Evolutionary conservation across 1,140 invertebrate species (phyloP).

Genomic region (Littorina saxatilis): DNA sequence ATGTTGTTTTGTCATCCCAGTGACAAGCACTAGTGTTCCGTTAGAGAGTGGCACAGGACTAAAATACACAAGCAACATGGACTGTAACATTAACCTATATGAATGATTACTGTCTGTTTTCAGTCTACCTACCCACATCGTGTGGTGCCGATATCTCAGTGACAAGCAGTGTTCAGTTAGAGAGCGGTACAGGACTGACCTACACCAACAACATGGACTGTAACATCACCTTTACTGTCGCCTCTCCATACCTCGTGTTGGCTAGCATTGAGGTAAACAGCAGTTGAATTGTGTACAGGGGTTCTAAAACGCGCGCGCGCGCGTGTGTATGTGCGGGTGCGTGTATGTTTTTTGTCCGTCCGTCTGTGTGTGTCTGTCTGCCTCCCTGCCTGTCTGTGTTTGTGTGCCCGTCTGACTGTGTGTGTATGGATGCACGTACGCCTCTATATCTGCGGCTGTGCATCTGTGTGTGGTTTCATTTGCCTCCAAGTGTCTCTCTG

Average conservation of each 20-base stretch:
- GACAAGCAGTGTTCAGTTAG: constrained; percentile 40
- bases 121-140: constrained; percentile 51
- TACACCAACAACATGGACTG: constrained; percentile 53
- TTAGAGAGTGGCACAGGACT: no score
- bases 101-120: no score
- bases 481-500: neutral
- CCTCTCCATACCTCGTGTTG: constrained; percentile 40
- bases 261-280: constrained; percentile 36
- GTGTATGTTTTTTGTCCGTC: neutral
- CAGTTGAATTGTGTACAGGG: neutral
- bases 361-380: constrained; percentile 1
- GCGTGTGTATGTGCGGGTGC: neutral
- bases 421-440: neutral
- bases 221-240: constrained; percentile 43
- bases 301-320: neutral
- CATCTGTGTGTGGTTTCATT: neutral
- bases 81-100: no score
- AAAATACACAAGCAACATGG: no score
- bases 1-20: neutral
- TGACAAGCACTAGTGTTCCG: no score
- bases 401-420: neutral
- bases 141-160: constrained; percentile 40
- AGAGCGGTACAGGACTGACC: constrained; percentile 48
- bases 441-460: no score
- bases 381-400: neutral